phyloP scores from a whole-genome alignment of 2,797 vertebrate species.

The Pangasius larnaudii region DNA sequence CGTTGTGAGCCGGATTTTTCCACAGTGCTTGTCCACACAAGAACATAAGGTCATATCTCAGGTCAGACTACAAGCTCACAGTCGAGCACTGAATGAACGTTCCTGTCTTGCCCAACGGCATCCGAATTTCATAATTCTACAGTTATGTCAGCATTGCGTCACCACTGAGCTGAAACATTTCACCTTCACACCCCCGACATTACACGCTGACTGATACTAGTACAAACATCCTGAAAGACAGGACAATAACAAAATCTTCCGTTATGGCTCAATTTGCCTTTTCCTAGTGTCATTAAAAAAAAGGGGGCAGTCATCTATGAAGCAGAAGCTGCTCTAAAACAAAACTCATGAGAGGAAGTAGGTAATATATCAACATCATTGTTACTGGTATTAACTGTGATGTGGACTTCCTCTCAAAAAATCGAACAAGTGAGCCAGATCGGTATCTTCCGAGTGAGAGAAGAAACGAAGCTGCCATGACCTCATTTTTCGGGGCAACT shows the following conservation, averaged over 20 bases:
- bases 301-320: not conserved
- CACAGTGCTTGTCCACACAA: not conserved
- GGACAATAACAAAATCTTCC: constrained; percentile 43
- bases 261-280: constrained; percentile 21
- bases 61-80: not conserved
- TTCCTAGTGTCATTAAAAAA: not conserved
- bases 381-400: constrained; percentile 28
- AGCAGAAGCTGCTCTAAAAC: constrained; percentile 23
- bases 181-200: constrained; percentile 59
- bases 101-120: constrained; percentile 25
- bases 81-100: not conserved
- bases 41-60: not conserved
- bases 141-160: not conserved
- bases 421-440: not conserved
- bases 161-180: constrained; percentile 44
- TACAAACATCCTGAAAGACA: constrained; percentile 32
- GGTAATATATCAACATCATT: not conserved
- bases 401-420: constrained; percentile 18
- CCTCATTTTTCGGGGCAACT: constrained; percentile 9
- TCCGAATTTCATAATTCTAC: constrained; percentile 5
- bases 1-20: not conserved
- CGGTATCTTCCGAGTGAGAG: not conserved
- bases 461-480: not conserved
- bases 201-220: constrained; percentile 61
- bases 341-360: constrained; percentile 32